These are phyloP conservation scores for Equus przewalskii DNA, from an alignment of 2,113 vertebrate species.

Conservation along the genomic window DNA sequence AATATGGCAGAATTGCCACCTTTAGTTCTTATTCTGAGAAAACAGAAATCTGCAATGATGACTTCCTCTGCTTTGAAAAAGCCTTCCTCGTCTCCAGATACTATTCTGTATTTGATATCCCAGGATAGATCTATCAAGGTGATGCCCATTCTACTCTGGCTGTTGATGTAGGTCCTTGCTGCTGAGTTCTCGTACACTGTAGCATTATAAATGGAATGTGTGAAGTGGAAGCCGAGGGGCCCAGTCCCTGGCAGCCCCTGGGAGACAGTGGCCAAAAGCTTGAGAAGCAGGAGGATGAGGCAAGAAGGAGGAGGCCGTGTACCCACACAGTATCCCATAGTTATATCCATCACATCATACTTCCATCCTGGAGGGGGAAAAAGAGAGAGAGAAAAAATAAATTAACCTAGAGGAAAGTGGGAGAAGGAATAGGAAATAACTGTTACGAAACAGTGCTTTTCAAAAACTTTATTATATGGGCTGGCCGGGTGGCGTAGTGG, in stretches of 20 bases:
- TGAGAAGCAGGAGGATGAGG: constrained; percentile 90
- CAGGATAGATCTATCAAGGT: constrained; percentile 93
- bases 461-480: background rate
- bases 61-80: constrained; percentile 99
- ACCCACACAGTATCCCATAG: constrained; percentile 94
- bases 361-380: constrained; percentile 89
- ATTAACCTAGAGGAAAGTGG: constrained; percentile 44
- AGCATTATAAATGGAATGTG: constrained; percentile 94
- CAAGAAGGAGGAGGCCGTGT: constrained; percentile 88
- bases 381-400: constrained; percentile 75
- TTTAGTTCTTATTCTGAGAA: constrained; percentile 98
- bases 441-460: background rate
- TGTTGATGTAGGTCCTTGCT: constrained; percentile 96
- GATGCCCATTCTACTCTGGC: constrained; percentile 96
- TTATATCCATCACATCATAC: constrained; percentile 95
- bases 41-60: constrained; percentile 97
- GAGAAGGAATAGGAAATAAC: background rate
- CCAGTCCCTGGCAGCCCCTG: constrained; percentile 88
- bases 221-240: constrained; percentile 93
- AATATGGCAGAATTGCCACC: constrained; percentile 98
- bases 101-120: constrained; percentile 98
- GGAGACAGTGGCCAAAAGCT: constrained; percentile 87
- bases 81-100: constrained; percentile 97
- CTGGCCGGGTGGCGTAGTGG: too few relatives aligned
- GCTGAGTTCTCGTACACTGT: constrained; percentile 98